Conservation (phyloP, 2,888 invertebrate genomes). For the Patella pellucida region DNA sequence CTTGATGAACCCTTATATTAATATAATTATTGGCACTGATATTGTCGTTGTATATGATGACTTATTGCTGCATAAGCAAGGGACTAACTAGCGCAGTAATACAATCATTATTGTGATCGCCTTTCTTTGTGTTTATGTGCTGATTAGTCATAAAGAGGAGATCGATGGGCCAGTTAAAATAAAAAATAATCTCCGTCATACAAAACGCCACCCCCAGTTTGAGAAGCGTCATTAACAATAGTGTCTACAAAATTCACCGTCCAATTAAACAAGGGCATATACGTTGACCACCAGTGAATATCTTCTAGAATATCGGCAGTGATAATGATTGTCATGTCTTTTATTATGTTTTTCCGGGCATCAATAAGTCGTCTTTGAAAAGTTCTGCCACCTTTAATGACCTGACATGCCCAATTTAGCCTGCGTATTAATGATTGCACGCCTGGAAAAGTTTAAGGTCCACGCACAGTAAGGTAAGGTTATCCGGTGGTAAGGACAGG, state of each 20-base stretch:
- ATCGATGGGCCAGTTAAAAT: slow-evolving; percentile 8
- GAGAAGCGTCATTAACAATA: slow-evolving; percentile 2
- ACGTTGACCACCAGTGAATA: no score
- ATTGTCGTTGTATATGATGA: background rate
- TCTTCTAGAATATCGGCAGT: background rate
- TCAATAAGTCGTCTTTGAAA: background rate
- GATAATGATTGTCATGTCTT: background rate
- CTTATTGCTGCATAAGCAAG: background rate
- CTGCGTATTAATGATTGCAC: background rate
- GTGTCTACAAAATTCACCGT: background rate
- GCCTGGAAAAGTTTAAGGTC: background rate
- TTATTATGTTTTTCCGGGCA: background rate
- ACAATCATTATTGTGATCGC: background rate
- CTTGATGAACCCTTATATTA: no score
- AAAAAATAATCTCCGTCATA: slow-evolving; percentile 13
- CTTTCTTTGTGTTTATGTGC: slow-evolving; percentile 8
- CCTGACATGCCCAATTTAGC: slow-evolving; percentile 8
- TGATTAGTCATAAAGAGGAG: background rate
- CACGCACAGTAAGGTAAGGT: no score
- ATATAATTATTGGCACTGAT: background rate
- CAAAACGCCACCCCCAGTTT: background rate
- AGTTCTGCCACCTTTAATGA: background rate
- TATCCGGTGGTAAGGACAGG: no score
- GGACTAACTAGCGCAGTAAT: background rate
- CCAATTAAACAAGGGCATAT: background rate